A percentile compares a stretch with the other conserved stretches of the same genome.
phyloP scores from a whole-genome alignment of 30 jellyfish, hydroid and myxozoan genomes.

The Hydra vulgaris region DNA sequence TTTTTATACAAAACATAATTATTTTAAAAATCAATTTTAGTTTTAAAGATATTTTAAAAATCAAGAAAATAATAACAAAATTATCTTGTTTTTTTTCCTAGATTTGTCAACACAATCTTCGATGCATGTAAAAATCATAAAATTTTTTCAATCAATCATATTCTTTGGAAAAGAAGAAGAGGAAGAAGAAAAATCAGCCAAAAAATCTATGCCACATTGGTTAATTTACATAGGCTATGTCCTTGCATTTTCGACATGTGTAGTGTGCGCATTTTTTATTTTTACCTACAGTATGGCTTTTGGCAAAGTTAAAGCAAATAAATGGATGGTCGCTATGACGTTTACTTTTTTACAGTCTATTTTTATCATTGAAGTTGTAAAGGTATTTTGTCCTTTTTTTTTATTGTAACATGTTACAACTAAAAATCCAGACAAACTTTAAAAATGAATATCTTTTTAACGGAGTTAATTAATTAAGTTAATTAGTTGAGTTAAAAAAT shows the following conservation, averaged over 20 bases:
- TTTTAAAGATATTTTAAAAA: too few relatives aligned
- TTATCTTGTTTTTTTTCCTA: too few relatives aligned
- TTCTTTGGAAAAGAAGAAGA: constrained; percentile 73
- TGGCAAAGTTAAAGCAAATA: constrained; percentile 75
- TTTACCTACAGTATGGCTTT: constrained; percentile 67
- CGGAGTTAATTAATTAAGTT: background rate
- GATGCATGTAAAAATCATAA: background rate
- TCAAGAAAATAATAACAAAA: too few relatives aligned
- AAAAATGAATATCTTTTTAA: too few relatives aligned
- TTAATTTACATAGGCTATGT: constrained; percentile 57
- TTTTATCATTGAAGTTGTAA: constrained; percentile 63
- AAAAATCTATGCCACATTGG: constrained; percentile 83
- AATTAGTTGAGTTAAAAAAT: background rate
- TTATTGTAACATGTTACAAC: too few relatives aligned
- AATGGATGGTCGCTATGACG: constrained; percentile 75
- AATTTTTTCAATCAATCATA: constrained; percentile 46
- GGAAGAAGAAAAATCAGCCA: constrained; percentile 31
- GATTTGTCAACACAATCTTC: background rate
- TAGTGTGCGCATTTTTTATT: constrained; percentile 62
- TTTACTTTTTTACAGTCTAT: constrained; percentile 74
- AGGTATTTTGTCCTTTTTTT: constrained; percentile 30
- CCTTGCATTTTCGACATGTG: constrained; percentile 44
- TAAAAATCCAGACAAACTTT: too few relatives aligned
- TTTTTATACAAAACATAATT: too few relatives aligned
- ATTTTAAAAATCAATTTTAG: too few relatives aligned